Evolutionary conservation across 2,113 vertebrate species (phyloP).

Genomic region (Clinocottus analis): DNA sequence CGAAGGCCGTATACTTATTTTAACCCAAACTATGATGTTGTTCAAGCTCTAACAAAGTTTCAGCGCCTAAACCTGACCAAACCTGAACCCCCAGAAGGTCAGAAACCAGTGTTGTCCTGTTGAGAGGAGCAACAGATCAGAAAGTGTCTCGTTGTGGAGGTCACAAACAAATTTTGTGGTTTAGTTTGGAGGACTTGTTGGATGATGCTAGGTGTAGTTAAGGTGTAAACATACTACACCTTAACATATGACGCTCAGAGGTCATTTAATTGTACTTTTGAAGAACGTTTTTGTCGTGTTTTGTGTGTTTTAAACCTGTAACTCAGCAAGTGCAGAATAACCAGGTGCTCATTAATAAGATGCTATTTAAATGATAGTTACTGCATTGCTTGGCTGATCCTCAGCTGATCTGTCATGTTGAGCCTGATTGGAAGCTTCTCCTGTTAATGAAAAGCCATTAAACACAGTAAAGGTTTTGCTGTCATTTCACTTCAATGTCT

Average conservation of each 20-base stretch:
- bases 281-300: neutral
- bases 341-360: neutral
- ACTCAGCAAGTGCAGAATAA: neutral
- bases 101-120: too few species aligned
- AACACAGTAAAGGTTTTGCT: too few species aligned
- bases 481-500: neutral
- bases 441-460: conserved; percentile 29
- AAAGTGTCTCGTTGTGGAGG: neutral
- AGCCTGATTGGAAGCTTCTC: neutral
- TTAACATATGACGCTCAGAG: too few species aligned
- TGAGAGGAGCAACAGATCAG: neutral
- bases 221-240: too few species aligned
- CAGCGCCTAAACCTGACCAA: neutral
- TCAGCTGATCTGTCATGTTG: conserved; percentile 1
- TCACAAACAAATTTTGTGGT: neutral
- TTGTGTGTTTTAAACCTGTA: neutral
- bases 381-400: conserved; percentile 15
- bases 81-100: neutral
- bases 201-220: neutral
- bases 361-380: conserved; percentile 30
- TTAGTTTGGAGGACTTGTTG: neutral
- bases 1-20: neutral
- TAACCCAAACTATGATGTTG: too few species aligned
- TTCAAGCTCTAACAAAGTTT: neutral
- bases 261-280: too few species aligned